These are phyloP conservation scores for Sebastes ruberrimus DNA, from an alignment of 2,797 vertebrate genomes.

Conservation along the genomic window DNA sequence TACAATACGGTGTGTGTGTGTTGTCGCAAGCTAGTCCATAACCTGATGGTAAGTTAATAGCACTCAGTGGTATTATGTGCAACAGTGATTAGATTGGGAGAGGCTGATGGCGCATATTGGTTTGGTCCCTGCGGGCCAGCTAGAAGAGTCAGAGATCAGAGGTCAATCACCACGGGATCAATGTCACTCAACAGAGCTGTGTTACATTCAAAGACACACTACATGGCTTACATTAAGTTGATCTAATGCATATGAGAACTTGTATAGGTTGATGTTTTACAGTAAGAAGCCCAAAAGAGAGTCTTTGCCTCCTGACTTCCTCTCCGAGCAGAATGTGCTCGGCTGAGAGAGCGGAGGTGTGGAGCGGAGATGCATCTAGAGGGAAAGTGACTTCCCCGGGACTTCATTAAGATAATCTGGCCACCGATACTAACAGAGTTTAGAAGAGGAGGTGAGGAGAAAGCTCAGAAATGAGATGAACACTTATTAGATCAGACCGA, in stretches of 20 bases:
- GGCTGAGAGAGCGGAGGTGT: constrained; percentile 1
- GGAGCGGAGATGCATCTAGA: constrained; percentile 35
- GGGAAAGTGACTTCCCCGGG: constrained; percentile 80
- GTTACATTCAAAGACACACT: constrained; percentile 50
- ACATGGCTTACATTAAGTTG: constrained; percentile 18
- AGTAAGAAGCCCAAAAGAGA: constrained; percentile 9
- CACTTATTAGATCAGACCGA: constrained; percentile 84
- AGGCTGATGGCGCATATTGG: constrained; percentile 71
- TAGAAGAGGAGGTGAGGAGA: constrained; percentile 79
- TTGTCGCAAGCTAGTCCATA: constrained; percentile 53
- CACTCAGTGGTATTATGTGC: constrained; percentile 78
- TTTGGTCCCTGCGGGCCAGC: constrained; percentile 63
- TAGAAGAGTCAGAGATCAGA: constrained; percentile 71
- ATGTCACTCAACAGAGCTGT: constrained; percentile 68
- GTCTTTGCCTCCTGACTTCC: neutral
- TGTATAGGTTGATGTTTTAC: constrained; percentile 6
- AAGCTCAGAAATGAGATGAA: constrained; percentile 84
- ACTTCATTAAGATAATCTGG: constrained; percentile 87
- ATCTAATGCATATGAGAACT: constrained; percentile 21
- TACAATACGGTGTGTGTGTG: constrained; percentile 14
- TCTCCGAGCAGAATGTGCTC: neutral
- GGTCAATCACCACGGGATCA: constrained; percentile 77
- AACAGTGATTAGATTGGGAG: constrained; percentile 78
- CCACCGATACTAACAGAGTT: constrained; percentile 85
- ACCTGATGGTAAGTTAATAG: constrained; percentile 79